phyloP scores from a whole-genome alignment of 2,888 invertebrate species.

The Sesia bembeciformis region DNA sequence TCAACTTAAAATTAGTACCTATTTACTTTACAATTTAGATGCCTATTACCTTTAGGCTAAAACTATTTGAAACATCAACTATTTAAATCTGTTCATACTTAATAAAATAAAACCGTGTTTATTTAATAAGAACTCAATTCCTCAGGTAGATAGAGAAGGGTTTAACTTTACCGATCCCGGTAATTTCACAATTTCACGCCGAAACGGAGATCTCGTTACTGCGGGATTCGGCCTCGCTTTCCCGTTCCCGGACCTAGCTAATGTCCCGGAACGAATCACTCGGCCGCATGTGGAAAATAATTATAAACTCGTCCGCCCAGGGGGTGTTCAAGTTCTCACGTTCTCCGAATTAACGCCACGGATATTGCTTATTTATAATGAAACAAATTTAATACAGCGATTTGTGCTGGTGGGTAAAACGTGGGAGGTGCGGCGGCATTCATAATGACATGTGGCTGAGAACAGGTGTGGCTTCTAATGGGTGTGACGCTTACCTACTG shows the following conservation, averaged over 20 bases:
- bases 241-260: slow-evolving; percentile 51
- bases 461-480: too few relatives aligned
- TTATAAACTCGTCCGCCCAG: slow-evolving; percentile 51
- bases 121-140: neutral
- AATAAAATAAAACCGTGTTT: too few relatives aligned
- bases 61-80: too few relatives aligned
- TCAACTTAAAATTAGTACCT: too few relatives aligned
- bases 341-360: slow-evolving; percentile 17
- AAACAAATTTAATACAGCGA: slow-evolving; percentile 7
- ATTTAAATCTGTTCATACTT: too few relatives aligned
- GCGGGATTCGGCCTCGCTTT: slow-evolving; percentile 45
- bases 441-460: too few relatives aligned
- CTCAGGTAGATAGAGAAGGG: neutral
- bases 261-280: slow-evolving; percentile 60
- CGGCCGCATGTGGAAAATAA: slow-evolving; percentile 62
- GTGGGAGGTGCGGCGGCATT: neutral
- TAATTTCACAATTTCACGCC: slow-evolving; percentile 70
- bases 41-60: too few relatives aligned
- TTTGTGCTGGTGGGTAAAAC: neutral
- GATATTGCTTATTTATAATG: slow-evolving; percentile 40
- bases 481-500: too few relatives aligned
- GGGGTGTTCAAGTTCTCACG: slow-evolving; percentile 19
- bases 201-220: slow-evolving; percentile 60
- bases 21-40: too few relatives aligned
- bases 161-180: slow-evolving; percentile 35